Conservation (phyloP, 2,888 invertebrate species). For the Lithophane semibrunnea region DNA sequence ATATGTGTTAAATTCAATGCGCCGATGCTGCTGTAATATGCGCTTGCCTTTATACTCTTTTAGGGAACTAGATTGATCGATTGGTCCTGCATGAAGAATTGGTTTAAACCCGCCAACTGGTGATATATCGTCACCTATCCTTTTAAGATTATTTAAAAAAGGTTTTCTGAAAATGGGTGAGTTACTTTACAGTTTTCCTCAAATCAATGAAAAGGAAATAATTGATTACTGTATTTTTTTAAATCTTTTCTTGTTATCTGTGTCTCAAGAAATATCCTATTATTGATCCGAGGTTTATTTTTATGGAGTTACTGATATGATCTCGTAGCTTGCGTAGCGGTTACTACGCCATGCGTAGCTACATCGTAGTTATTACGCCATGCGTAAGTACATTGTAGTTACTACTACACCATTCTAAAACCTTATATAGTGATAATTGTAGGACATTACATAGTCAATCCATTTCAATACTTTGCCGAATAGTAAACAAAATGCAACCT, state of each 20-base stretch:
- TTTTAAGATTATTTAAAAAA: slow-evolving; percentile 39
- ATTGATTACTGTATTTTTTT: background rate
- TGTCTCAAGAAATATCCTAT: background rate
- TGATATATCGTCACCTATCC: slow-evolving; percentile 30
- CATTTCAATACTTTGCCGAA: background rate
- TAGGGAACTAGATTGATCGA: slow-evolving; percentile 41
- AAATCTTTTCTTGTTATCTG: background rate
- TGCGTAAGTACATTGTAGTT: background rate
- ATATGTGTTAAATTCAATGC: background rate
- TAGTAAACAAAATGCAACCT: background rate
- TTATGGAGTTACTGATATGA: background rate
- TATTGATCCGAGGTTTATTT: background rate
- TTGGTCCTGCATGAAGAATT: slow-evolving; percentile 34
- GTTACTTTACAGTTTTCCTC: slow-evolving; percentile 18
- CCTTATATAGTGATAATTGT: background rate
- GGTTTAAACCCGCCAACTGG: background rate
- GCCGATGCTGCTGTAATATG: background rate
- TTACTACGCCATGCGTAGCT: background rate
- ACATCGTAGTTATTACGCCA: background rate
- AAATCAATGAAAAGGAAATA: background rate
- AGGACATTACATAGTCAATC: background rate
- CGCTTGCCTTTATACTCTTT: slow-evolving; percentile 6
- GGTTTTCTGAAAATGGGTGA: background rate
- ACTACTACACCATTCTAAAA: background rate
- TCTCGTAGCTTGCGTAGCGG: background rate